These are phyloP conservation scores for Calephelis perditalis DNA, from an alignment of 2,888 invertebrate species.

Conservation along the genomic window DNA sequence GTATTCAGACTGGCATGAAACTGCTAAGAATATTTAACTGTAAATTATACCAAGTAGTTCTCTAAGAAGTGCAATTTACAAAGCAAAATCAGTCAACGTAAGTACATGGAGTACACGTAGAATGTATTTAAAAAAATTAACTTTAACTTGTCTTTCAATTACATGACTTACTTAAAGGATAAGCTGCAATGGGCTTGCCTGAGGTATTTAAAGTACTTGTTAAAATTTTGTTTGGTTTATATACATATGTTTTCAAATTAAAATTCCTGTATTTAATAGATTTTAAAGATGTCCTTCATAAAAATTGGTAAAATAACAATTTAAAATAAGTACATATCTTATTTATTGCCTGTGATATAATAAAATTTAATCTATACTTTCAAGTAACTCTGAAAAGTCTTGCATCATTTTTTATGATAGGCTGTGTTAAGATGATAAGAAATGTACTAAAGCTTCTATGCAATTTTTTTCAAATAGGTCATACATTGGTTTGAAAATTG, in stretches of 20 bases:
- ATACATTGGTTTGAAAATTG: too few species aligned
- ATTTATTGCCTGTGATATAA: too few species aligned
- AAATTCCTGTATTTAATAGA: background rate
- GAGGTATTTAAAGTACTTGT: constrained; percentile 43
- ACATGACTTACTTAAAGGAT: constrained; percentile 53
- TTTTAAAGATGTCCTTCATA: background rate
- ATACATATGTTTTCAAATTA: background rate
- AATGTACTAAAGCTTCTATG: background rate
- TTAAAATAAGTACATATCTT: too few species aligned
- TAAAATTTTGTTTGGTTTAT: background rate
- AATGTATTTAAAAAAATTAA: background rate
- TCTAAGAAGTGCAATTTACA: too few species aligned
- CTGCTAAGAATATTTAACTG: too few species aligned
- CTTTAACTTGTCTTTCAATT: constrained; percentile 31
- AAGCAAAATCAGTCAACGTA: too few species aligned
- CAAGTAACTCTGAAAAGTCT: background rate
- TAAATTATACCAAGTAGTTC: too few species aligned
- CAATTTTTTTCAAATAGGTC: too few species aligned
- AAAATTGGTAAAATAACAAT: too few species aligned
- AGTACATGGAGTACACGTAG: background rate
- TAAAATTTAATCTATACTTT: background rate
- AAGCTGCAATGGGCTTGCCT: constrained; percentile 49
- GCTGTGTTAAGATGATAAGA: background rate
- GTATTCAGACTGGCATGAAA: too few species aligned
- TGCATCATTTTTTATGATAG: constrained; percentile 1